Conservation (phyloP, 2,113 vertebrate species). For the Halichoerus grypus region DNA sequence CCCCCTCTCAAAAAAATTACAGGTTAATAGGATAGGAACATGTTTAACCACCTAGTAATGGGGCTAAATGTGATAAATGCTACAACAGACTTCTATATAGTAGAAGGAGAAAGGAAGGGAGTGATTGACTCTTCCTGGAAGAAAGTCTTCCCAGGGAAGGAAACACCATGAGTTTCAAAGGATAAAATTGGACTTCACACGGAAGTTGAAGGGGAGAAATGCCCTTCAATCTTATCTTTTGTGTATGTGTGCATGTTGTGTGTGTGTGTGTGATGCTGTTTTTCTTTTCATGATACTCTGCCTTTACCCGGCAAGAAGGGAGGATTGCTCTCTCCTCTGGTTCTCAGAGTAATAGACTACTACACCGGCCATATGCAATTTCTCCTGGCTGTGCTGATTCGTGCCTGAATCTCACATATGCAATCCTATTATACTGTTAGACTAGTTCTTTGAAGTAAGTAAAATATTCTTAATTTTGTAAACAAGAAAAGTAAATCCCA, state of each 20-base stretch:
- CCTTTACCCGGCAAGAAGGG: background rate
- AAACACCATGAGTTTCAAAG: background rate
- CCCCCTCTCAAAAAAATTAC: background rate
- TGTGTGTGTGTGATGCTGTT: background rate
- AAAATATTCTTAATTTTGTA: background rate
- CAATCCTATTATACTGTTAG: background rate
- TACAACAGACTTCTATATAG: rapidly evolving
- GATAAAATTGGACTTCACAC: background rate
- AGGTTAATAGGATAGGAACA: background rate
- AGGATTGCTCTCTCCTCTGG: no score
- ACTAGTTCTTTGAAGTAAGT: background rate
- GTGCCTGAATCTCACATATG: background rate
- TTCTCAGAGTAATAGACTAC: background rate
- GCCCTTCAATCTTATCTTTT: no score
- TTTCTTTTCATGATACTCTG: background rate
- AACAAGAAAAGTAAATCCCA: background rate
- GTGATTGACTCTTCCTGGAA: background rate
- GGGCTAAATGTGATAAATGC: background rate
- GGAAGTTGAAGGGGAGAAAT: background rate
- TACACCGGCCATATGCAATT: background rate
- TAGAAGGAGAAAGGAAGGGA: background rate
- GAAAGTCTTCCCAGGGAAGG: background rate
- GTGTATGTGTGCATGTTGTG: background rate
- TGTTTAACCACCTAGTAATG: rapidly evolving
- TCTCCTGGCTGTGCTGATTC: background rate